Evolutionary conservation across 2,888 invertebrate genomes (phyloP).

Genomic region (Ophioninae sp.): DNA sequence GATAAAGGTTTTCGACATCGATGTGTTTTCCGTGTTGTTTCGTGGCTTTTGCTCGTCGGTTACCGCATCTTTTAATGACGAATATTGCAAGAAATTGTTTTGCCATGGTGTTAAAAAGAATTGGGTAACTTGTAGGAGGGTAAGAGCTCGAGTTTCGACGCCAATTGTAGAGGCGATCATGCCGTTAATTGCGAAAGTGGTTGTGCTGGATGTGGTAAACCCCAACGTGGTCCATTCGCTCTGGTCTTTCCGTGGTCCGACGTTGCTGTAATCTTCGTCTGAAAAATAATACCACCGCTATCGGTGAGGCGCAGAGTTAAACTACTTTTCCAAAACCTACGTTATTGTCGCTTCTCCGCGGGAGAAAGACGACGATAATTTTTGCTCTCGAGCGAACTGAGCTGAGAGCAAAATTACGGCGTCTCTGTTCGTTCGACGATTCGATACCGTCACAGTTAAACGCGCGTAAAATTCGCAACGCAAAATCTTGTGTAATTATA

Average conservation of each 20-base stretch:
- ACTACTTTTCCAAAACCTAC: constrained; percentile 18
- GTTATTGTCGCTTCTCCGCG: constrained; percentile 27
- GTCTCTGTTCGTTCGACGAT: constrained; percentile 38
- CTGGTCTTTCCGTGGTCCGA: constrained; percentile 8
- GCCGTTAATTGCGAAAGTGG: constrained; percentile 57
- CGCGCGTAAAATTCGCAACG: not conserved
- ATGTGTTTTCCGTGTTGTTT: constrained; percentile 27
- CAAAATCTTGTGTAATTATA: not conserved
- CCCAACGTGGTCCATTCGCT: constrained; percentile 28
- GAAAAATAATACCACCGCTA: constrained; percentile 18
- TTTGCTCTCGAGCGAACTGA: constrained; percentile 1
- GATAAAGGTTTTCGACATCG: constrained; percentile 12
- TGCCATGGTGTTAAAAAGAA: constrained; percentile 45
- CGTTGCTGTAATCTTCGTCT: constrained; percentile 51
- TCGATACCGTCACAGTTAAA: constrained; percentile 11
- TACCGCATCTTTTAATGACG: constrained; percentile 32
- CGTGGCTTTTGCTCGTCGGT: constrained; percentile 23
- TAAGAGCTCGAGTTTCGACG: constrained; percentile 48
- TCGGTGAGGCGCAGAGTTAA: constrained; percentile 5
- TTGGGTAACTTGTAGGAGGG: constrained; percentile 50
- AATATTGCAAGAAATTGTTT: constrained; percentile 27
- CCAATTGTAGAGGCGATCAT: constrained; percentile 50
- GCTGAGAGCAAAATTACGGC: constrained; percentile 11
- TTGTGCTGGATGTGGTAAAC: constrained; percentile 46
- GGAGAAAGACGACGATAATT: constrained; percentile 8